These are phyloP conservation scores for Eupithecia dodoneata DNA, from an alignment of 2,888 invertebrate genomes.

Conservation along the genomic window DNA sequence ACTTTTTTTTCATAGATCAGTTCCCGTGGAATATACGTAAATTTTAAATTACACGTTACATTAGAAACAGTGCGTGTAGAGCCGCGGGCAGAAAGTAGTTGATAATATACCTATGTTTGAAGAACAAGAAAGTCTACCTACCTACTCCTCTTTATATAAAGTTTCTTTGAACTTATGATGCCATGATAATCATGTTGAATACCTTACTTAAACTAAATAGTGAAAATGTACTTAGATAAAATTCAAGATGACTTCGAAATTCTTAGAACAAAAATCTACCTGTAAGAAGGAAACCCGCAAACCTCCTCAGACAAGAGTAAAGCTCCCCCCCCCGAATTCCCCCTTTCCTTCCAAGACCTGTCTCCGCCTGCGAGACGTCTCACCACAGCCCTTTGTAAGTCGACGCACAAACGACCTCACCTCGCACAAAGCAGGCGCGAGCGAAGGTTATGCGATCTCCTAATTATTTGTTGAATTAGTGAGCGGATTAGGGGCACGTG, in stretches of 20 bases:
- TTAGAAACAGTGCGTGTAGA: too few species aligned
- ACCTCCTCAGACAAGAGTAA: neutral
- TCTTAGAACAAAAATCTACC: neutral
- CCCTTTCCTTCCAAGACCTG: neutral
- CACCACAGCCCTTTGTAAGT: slow-evolving; percentile 28
- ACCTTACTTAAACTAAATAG: too few species aligned
- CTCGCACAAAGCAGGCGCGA: slow-evolving; percentile 28
- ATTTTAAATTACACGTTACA: too few species aligned
- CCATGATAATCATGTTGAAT: too few species aligned
- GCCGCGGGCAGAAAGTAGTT: too few species aligned
- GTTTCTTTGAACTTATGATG: too few species aligned
- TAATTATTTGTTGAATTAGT: slow-evolving; percentile 44
- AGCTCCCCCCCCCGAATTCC: neutral
- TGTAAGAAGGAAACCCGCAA: neutral
- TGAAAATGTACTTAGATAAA: neutral
- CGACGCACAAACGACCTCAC: slow-evolving; percentile 31
- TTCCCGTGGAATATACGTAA: too few species aligned
- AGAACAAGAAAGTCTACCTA: too few species aligned
- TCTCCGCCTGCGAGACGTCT: neutral
- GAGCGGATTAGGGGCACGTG: slow-evolving; percentile 41
- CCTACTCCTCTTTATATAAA: neutral
- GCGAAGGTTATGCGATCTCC: slow-evolving; percentile 34
- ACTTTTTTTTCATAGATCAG: too few species aligned
- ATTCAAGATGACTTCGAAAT: neutral
- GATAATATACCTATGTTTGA: too few species aligned